Base-by-base conservation (phyloP, 1,140 invertebrate species). In the Drosophila melanogaster region DNA sequence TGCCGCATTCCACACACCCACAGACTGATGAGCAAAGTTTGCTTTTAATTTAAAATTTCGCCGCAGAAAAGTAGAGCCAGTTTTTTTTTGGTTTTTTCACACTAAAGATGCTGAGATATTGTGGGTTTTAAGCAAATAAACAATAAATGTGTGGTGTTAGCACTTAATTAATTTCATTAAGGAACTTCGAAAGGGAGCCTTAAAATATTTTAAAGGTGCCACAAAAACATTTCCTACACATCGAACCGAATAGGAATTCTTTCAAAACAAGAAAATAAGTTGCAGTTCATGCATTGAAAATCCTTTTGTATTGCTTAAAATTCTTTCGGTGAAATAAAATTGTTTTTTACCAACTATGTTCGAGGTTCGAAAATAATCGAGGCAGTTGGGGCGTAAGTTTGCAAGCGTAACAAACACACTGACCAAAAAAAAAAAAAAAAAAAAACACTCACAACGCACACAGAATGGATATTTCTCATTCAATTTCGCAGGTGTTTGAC, bases 401-500 rank as follows among this genome's bases (percentile, higher is more conserved):
- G 55, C 70, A 41, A 66, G 41, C 64, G 50, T 26, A 56, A 56
- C 57, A 67, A 67, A 60, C 62, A 37, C 58, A 15, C 24, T 19
- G 33, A 12, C 35, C 3, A 2, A 33, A 6, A 8, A 3, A 4
- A 12, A 37, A 19, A 4, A 12, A 37, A 19, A 19, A 14, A 15
- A 7, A 46, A 58, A 46, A 58, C 11, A 55, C 22, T 43, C 24
- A 38, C 61, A 74, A 47, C 55, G 35, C 73, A 66, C 77, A 66
- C 72, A 12, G 84, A 86, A 86, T 87, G 84, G 79, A 79, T 79
- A 79, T 79, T 87, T 89, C 79, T 59, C 79, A 83, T 89, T 87
- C 84, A 89, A 87, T 87, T 87, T 89, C 56, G 83, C 83, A 89
- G 84, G 72, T 79, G 84, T 78, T 86, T 87, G 70, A 85, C 41